Conservation (phyloP, 2,888 invertebrate genomes). For the Coelinius sp. region DNA sequence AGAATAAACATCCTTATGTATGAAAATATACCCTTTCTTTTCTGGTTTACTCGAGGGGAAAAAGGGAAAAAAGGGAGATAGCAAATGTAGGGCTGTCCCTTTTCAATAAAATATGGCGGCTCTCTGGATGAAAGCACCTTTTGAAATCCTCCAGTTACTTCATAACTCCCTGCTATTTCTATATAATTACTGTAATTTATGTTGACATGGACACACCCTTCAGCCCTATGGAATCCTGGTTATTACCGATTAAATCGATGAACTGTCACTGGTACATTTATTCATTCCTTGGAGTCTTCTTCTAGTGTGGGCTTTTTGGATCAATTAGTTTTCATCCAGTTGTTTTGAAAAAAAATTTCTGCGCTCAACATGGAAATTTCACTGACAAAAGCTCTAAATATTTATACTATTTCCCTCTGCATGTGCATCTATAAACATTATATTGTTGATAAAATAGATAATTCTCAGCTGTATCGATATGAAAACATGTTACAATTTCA, state of each 20-base stretch:
- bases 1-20: constrained; percentile 20
- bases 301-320: neutral
- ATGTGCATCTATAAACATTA: neutral
- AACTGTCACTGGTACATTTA: constrained; percentile 37
- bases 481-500: neutral
- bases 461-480: neutral
- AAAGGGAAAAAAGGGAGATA: neutral
- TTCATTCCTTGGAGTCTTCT: neutral
- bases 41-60: neutral
- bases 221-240: constrained; percentile 54
- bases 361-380: neutral
- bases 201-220: constrained; percentile 41
- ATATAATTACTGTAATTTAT: constrained; percentile 57
- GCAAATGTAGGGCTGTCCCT: neutral
- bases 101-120: constrained; percentile 23
- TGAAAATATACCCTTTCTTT: neutral
- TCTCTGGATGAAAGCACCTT: constrained; percentile 25
- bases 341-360: too few species aligned
- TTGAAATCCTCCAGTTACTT: constrained; percentile 40
- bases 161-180: constrained; percentile 51
- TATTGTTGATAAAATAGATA: neutral
- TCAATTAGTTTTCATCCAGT: neutral
- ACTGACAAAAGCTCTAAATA: neutral
- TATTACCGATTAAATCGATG: constrained; percentile 59
- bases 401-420: neutral